phyloP scores from a whole-genome alignment of 2,888 invertebrate species.

The Penaeus monodon region DNA sequence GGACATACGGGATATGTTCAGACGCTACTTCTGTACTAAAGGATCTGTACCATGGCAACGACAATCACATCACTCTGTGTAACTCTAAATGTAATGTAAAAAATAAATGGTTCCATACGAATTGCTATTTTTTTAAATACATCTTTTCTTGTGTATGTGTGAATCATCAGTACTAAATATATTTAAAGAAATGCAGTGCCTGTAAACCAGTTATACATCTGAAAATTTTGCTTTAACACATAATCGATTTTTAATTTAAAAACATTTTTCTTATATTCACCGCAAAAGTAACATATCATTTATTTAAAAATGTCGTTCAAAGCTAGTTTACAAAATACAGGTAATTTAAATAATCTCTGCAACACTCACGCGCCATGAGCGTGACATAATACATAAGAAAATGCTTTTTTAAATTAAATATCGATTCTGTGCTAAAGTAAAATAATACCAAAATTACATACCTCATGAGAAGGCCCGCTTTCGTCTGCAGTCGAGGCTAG shows the following conservation, averaged over 20 bases:
- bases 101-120: conserved; percentile 2
- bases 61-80: conserved; percentile 14
- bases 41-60: conserved; percentile 7
- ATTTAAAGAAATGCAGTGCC: neutral
- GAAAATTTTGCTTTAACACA: conserved; percentile 19
- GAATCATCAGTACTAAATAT: conserved; percentile 8
- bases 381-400: conserved; percentile 23
- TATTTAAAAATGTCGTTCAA: conserved; percentile 13
- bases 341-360: neutral
- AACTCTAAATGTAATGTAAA: neutral
- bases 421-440: conserved; percentile 18
- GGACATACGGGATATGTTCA: conserved; percentile 30
- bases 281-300: conserved; percentile 12
- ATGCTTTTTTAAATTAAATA: conserved; percentile 12
- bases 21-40: conserved; percentile 20
- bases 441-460: conserved; percentile 25
- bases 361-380: conserved; percentile 15
- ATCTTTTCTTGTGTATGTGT: conserved; percentile 12
- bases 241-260: conserved; percentile 27
- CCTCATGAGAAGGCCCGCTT: conserved; percentile 20
- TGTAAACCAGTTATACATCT: conserved; percentile 16
- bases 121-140: conserved; percentile 15
- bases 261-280: neutral
- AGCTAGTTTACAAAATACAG: conserved; percentile 7
- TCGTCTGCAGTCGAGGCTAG: conserved; percentile 8